Base-by-base conservation (phyloP, 92 coral and sea anemone species). In the Zoanthus solanderi region DNA sequence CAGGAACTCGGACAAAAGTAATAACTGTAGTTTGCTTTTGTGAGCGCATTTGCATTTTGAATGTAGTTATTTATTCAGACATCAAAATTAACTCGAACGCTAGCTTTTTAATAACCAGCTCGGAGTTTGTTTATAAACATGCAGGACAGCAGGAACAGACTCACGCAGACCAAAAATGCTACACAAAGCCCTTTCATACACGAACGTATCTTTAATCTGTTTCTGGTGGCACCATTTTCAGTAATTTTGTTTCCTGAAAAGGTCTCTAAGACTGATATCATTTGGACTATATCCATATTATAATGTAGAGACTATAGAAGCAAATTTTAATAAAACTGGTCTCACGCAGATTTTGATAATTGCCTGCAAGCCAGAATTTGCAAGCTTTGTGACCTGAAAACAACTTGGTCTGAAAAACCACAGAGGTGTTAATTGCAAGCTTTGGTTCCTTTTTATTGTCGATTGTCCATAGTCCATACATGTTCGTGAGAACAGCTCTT, bases 111-210 rank as follows among this genome's bases (percentile, higher is more conserved):
- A 54, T 53, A 46, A 77, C 61, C 17, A 67, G 66, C 79, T 5
- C 67, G 29, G 28, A 54, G 11, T 77, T 77, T 53, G 82, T 77
- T 77, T 77, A 48, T 77, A 54, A 77, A 56, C 82, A 77, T 31
- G 0, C 11, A 0, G 12, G 10, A 14, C n/a, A 23, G 30, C 82
- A 77, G 11, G 58, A 30, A 30, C 82, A 12, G 14, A 30, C 46
- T 56, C 82, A 77, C n/a, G 67, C 42, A 52, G 17, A 16, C 75
- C 30, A 32, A 34, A 9, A 69, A 69, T 30, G 42, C 16, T 4
- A 13, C n/a, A 16, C 65, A 18, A 63, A 17, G 9, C 28, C 31
- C 6, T 15, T 31, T 11, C n/a, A 29, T 75, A 18, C 31, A 34
- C 53, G 32, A 47, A 5, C 5, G 2, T 7, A 48, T 5, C 9